Base-by-base conservation (phyloP, 2,797 vertebrate genomes). In the Coilia nasus region DNA sequence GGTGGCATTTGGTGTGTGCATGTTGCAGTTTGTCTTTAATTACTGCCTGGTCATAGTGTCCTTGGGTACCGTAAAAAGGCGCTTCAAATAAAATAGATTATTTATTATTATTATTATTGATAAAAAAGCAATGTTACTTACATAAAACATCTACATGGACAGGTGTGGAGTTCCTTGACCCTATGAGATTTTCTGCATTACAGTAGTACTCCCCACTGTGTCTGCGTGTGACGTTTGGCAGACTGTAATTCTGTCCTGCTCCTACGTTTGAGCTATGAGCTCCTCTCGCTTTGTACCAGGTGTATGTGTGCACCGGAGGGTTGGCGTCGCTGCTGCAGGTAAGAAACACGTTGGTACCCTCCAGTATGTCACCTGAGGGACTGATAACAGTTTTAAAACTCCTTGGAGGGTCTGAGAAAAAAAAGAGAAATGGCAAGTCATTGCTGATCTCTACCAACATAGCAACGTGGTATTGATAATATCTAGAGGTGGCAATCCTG, bases 321-420 rank as follows among this genome's bases (percentile, higher is more conserved):
- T 78, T 41, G 35, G 71, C 71, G 14, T 78, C 71, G 6, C 71
- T 44, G 71, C 35, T 44, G 19, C 71, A 78, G 71, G 17, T 78
- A 31, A 78, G 35, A 41, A 35, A 21, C 35, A 78, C 3, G 6
- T 17, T 78, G 15, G 1, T 41, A 9, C 71, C 71, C 35, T 78
- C 71, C 71, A 78, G 31, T 9, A 78, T 7, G 17, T 78, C 71
- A 78, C 71, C 71, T 6, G 67, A 35, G 67, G 71, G 71, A 78
- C 35, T 41, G 35, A 41, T 6, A 21, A 78, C 17, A 44, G 71
- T n/a, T 78, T 44, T 41, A 44, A 35, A 35, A 6, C 71, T 21
- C 35, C 71, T 78, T 44, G 71, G 71, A 9, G 71, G 71, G 21
- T 78, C 71, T 78, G 71, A 10, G 6, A 19, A 44, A 10, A 21